Evolutionary conservation across 2,797 vertebrate species (phyloP), one percentile per base, ranked within the genome.

Genomic region (Karalla daura): DNA sequence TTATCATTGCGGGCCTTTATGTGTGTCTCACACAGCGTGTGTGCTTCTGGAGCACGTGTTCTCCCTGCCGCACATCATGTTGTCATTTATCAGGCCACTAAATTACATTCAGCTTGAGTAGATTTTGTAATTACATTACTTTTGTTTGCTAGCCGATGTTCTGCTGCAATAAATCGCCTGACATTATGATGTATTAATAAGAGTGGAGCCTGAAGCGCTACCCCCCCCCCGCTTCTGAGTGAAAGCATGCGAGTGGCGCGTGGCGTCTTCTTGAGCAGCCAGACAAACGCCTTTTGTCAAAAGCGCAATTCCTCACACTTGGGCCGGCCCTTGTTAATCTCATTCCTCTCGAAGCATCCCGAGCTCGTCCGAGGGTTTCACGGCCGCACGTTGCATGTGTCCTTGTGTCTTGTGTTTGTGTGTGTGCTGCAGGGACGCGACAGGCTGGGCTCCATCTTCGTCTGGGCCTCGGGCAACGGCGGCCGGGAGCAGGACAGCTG

Each of bases 391-490:
- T n/a, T n/a, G n/a, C n/a, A n/a, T n/a, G 1, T 43, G 12, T 53
- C 35, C 20, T 25, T 40, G 27, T 43, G 12, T 53, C 35, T 28
- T 63, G 1, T 51, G 9, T 67, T 8, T 75, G 17, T 69, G 35
- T 55, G 15, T 39, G 2, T 32, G 4, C 59, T 17, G 2, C 81
- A 99, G 97, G 97, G 97, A 63, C 96, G 97, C 2, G 86, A 93
- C 0, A 95, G 95, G 2, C 93, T 96, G 55, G 97, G 97, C 86
- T 99, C 97, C 78, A 98, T 99, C 89, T 98, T 98, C 3, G 96
- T 99, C 77, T 99, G 97, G 97, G 97, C 97, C 0, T 99, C 97
- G 0, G 97, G 97, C 18, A 99, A 99, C 0, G 97, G 97, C 7
- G 97, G 97, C 62, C 94, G 96, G 0, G 96, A 98, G 64, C 95